These are phyloP conservation scores for Radopholus similis DNA, from an alignment of 1,140 invertebrate genomes.

Conservation along the genomic window DNA sequence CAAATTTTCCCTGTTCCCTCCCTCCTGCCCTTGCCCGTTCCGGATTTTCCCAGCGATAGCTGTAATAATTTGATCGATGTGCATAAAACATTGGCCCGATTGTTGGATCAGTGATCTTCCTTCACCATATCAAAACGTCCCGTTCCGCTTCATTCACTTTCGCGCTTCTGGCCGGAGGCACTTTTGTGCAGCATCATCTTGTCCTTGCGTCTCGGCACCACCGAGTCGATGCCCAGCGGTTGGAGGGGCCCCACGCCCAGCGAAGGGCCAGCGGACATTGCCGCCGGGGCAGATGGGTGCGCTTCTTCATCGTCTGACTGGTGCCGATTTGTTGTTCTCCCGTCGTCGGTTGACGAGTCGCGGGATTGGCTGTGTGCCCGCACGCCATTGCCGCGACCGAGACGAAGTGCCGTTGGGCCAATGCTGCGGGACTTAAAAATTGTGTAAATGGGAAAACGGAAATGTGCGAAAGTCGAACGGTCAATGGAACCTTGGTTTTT, in stretches of 20 bases:
- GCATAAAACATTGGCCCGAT: neutral
- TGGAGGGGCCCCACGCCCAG: neutral
- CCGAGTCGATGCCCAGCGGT: neutral
- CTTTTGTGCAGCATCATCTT: too few species aligned
- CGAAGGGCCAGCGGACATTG: neutral
- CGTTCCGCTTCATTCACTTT: neutral
- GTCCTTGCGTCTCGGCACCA: too few species aligned
- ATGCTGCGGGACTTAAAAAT: neutral
- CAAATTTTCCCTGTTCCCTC: neutral
- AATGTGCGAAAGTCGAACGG: neutral
- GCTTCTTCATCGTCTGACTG: neutral
- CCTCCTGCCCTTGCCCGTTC: neutral
- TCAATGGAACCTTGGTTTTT: neutral
- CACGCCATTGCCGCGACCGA: neutral
- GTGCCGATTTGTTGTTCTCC: too few species aligned
- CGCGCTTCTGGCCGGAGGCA: neutral
- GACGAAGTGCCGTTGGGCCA: neutral
- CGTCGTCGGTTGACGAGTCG: too few species aligned
- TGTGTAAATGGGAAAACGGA: neutral
- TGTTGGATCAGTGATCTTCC: too few species aligned
- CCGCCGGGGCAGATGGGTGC: neutral
- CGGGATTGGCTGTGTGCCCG: neutral
- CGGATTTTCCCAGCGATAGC: neutral
- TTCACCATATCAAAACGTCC: neutral
- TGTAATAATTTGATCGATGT: too few species aligned